Base-by-base conservation (phyloP, 2,888 invertebrate genomes). In the Lasiommata megera region DNA sequence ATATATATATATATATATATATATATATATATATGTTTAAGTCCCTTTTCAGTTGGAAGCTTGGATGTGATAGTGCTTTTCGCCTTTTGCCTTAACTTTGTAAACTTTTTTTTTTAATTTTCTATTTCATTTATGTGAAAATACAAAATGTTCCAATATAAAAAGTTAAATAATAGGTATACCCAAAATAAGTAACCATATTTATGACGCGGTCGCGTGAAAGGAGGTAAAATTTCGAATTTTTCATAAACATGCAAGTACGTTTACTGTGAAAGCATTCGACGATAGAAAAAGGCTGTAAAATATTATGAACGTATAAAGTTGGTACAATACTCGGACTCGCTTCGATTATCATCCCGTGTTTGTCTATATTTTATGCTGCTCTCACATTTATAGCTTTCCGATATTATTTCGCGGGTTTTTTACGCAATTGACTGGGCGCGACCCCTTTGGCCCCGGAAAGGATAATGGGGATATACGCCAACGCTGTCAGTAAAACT, bases 331-430 rank as follows among this genome's bases (percentile, higher is more conserved):
- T 88, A 81, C 84, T 77, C 76, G 78, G 87, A 84, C 88, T 88
- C 80, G 84, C 70, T 78, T 75, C 86, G 88, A 87, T 88, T 88
- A 88, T 88, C 77, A 52, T 78, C 68, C 76, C 64, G 81, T 78
- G 75, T 89, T 88, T 88, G 89, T 89, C 82, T 85, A 83, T 82
- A 74, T 82, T 88, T 88, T 88, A 89, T 87, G 84, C 84, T 82
- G 76, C 81, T 72, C 74, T 73, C 76, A 68, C 70, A 73, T 88
- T 89, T 89, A 89, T 83, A 70, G 82, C 76, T 79, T 85, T 85
- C 83, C 88, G 82, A 88, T 89, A 89, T 88, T 88, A 88, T 89
- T 87, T 88, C 81, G 81, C 83, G 80, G 80, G 76, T 80, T 85
- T 87, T 86, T 80, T 72, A 73, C 76, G 71, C 72, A 68, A 72